Base-by-base conservation (phyloP, 2,797 vertebrate species). In the Sitta carolinensis region DNA sequence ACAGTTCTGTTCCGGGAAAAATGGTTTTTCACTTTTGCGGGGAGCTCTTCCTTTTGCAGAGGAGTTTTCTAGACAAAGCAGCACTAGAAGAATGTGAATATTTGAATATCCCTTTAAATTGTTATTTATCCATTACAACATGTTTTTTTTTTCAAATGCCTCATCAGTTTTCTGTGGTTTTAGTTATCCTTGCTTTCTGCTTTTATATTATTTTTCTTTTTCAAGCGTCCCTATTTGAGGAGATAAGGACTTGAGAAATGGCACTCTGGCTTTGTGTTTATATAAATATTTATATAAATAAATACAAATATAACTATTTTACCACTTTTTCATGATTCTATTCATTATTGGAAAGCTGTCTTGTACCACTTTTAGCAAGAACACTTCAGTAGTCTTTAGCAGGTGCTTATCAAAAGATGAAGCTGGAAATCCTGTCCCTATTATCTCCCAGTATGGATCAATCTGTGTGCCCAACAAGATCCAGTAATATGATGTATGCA, bases 321-420 rank as follows among this genome's bases (percentile, higher is more conserved):
- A 45, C 7, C 27, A 73, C 27, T 61, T 87, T 67, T 43, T 69
- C 7, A 14, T 62, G 0, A 55, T 51, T 79, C 18, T 52, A 50
- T 63, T 67, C 0, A 15, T 32, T 38, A 29, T 25, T 68, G 29
- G 54, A 91, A 87, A 83, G 38, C 27, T 76, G 34, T 51, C n/a
- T 57, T 77, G 11, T 78, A 22, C 2, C 1, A 54, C 57, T 67
- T 85, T 84, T 79, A 77, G 21, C 23, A 38, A 38, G 34, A 34
- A 74, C 36, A 45, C 30, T 47, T 78, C 40, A 64, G 3, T 9
- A 87, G 16, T 45, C 50, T 70, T 80, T 34, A 52, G 47, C 23
- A 79, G 21, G 7, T 52, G 12, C 83, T 93, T 90, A 61, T 90
- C 42, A 72, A 59, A 84, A 91, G 59, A 29, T 12, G 14, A 40